Conservation (phyloP, 2,888 invertebrate genomes). For the Galeopsomyia nigrocyanea region DNA sequence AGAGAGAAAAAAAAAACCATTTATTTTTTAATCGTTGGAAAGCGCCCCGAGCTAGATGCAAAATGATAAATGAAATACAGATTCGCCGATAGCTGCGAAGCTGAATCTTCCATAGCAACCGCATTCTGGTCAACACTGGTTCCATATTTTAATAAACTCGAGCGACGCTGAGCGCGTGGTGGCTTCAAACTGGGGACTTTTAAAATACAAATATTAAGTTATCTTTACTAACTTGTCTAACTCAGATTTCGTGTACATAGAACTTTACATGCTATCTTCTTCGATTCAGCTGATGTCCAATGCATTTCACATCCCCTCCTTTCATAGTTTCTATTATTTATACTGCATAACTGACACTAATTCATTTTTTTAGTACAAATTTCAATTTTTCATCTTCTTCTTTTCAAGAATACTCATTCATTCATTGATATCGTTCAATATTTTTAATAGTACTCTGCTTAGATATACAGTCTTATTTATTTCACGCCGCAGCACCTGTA, state of each 20-base stretch:
- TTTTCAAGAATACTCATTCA: not conserved
- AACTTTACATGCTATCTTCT: not conserved
- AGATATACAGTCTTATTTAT: constrained; percentile 5
- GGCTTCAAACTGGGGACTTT: constrained; percentile 63
- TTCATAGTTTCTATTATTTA: constrained; percentile 21
- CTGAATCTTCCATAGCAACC: constrained; percentile 68
- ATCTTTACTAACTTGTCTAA: not conserved
- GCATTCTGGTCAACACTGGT: constrained; percentile 69
- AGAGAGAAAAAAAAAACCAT: not conserved
- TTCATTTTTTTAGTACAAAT: not conserved
- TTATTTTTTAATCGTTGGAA: no score
- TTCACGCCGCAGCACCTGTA: constrained; percentile 11
- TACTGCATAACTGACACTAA: not conserved
- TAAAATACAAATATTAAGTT: constrained; percentile 20
- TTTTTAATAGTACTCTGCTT: no score
- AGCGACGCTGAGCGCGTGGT: constrained; percentile 64
- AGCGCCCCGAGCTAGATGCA: constrained; percentile 62
- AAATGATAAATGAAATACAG: constrained; percentile 49
- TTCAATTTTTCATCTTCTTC: not conserved
- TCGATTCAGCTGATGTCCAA: constrained; percentile 25
- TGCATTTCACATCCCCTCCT: not conserved
- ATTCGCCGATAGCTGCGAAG: constrained; percentile 4
- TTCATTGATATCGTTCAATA: no score
- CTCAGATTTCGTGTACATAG: constrained; percentile 1
- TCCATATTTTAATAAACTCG: constrained; percentile 66